phyloP scores from a whole-genome alignment of 2,888 invertebrate genomes.

The Exocentrus adspersus region DNA sequence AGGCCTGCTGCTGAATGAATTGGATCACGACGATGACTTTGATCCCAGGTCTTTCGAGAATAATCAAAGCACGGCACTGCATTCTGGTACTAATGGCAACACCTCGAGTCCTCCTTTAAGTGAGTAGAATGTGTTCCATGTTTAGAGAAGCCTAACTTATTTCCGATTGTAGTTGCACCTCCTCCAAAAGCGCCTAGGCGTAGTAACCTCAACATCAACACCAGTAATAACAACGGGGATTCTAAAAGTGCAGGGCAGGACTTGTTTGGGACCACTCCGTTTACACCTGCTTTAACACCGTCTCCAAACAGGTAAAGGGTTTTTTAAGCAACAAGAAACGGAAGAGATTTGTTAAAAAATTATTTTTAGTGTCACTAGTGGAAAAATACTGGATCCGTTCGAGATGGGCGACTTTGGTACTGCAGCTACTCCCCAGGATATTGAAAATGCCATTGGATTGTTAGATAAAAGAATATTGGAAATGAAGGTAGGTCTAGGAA shows the following conservation, averaged over 20 bases:
- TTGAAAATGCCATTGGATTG: constrained; percentile 80
- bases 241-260: constrained; percentile 70
- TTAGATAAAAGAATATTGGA: constrained; percentile 85
- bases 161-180: constrained; percentile 79
- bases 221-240: constrained; percentile 53
- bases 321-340: not conserved
- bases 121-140: constrained; percentile 67
- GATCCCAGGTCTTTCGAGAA: constrained; percentile 88
- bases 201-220: constrained; percentile 49
- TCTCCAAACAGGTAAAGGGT: constrained; percentile 51
- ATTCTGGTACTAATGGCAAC: constrained; percentile 54
- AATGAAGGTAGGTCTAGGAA: constrained; percentile 83
- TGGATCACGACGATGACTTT: constrained; percentile 85
- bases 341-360: not conserved
- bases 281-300: constrained; percentile 62
- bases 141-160: constrained; percentile 2
- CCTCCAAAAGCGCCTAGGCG: constrained; percentile 81
- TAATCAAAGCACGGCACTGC: constrained; percentile 61
- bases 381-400: constrained; percentile 77
- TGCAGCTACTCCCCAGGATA: constrained; percentile 68
- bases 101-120: constrained; percentile 71
- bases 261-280: constrained; percentile 84
- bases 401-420: constrained; percentile 81
- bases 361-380: constrained; percentile 56
- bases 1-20: constrained; percentile 79